Conservation (phyloP, 35 echinoderm and acorn worm species). For the Strongylocentrotus purpuratus region DNA sequence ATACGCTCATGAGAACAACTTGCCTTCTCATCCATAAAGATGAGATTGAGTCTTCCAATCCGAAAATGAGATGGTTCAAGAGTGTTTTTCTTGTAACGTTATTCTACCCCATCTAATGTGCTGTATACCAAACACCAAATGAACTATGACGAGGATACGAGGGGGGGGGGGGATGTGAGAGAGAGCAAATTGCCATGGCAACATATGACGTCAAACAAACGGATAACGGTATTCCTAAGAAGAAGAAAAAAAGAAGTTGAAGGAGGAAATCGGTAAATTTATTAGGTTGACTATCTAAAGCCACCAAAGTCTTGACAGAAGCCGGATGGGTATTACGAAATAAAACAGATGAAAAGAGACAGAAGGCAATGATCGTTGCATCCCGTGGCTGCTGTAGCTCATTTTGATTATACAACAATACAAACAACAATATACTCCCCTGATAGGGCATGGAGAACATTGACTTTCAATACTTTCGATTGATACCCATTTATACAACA, state of each 20-base stretch:
- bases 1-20: background rate
- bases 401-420: too few species aligned
- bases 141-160: background rate
- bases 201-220: background rate
- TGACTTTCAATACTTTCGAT: too few species aligned
- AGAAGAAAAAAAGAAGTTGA: background rate
- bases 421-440: too few species aligned
- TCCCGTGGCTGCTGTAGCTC: too few species aligned
- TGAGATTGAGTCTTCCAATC: background rate
- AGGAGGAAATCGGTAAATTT: background rate
- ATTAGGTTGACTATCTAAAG: background rate
- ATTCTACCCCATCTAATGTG: background rate
- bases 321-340: background rate
- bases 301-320: background rate
- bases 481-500: too few species aligned
- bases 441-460: too few species aligned
- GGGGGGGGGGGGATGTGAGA: background rate
- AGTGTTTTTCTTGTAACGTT: constrained; percentile 4
- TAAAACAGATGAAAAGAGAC: background rate
- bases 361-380: background rate
- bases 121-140: background rate
- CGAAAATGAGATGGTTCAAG: background rate
- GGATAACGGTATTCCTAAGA: background rate
- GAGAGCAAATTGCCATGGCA: background rate
- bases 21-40: background rate